Evolutionary conservation across 2,888 invertebrate species (phyloP).

Genomic region (Pardosa pseudoannulata): DNA sequence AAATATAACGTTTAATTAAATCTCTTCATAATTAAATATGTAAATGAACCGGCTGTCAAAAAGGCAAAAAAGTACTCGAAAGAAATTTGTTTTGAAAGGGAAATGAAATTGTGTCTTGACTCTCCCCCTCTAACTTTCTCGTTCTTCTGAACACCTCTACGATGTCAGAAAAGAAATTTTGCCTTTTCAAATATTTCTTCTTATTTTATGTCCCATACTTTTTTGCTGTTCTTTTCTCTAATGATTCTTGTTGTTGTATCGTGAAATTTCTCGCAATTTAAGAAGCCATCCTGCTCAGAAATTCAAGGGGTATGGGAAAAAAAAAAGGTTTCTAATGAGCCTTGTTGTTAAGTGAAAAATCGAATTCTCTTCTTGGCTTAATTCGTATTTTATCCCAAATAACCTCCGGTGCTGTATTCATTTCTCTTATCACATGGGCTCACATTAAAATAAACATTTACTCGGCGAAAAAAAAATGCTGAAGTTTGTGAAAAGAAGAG

Average conservation of each 20-base stretch:
- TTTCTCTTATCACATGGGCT: background rate
- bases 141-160: background rate
- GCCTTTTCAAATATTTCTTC: slow-evolving; percentile 6
- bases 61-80: slow-evolving; percentile 65
- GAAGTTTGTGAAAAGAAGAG: background rate
- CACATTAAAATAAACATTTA: background rate
- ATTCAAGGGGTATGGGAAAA: background rate
- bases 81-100: slow-evolving; percentile 72
- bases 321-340: background rate
- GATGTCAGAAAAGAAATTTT: slow-evolving; percentile 9
- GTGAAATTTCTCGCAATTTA: background rate
- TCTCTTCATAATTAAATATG: slow-evolving; percentile 72
- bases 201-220: slow-evolving; percentile 6
- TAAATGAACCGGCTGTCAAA: slow-evolving; percentile 71
- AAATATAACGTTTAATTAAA: slow-evolving; percentile 72
- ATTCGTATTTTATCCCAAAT: background rate
- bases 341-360: slow-evolving; percentile 8
- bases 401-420: background rate
- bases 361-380: background rate
- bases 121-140: slow-evolving; percentile 15
- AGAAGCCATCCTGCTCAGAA: background rate
- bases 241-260: slow-evolving; percentile 10
- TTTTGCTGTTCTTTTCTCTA: background rate
- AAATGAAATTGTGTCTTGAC: slow-evolving; percentile 68
- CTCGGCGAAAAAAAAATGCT: background rate